A percentile compares a stretch with the other conserved stretches of the same genome.
Evolutionary conservation across 2,113 vertebrate genomes (phyloP).

Genomic region (Bujurquina vittata): DNA sequence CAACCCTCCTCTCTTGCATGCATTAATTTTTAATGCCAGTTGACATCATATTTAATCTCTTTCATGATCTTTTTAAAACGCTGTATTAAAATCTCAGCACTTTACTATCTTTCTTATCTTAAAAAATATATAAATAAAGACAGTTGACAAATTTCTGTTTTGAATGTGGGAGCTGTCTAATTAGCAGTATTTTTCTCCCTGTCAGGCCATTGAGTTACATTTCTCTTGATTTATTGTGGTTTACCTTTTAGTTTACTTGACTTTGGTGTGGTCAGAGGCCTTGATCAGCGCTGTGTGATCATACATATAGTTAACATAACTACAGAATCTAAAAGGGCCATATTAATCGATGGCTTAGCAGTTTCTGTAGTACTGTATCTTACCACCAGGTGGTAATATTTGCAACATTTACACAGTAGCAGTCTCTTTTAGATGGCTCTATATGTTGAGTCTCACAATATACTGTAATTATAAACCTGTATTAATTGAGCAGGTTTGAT

Average conservation of each 20-base stretch:
- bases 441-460: not conserved
- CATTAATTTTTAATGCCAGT: not conserved
- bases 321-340: not conserved
- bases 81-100: not conserved
- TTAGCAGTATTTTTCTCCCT: not conserved
- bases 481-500: conserved; percentile 11
- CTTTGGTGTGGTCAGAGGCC: not conserved
- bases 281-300: not conserved
- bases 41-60: not conserved
- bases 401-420: conserved; percentile 1
- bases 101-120: not conserved
- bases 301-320: not conserved
- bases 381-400: conserved; percentile 64
- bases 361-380: conserved; percentile 12
- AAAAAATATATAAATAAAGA: not conserved
- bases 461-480: not conserved
- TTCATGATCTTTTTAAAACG: not conserved
- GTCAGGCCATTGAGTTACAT: not conserved
- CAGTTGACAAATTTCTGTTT: not conserved
- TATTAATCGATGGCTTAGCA: not conserved
- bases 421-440: not conserved
- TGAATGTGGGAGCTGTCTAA: not conserved
- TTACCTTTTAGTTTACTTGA: not conserved
- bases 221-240: not conserved
- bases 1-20: not conserved